Percentiles rank a stretch among this genome's conserved stretches.
These are phyloP conservation scores for Graphium colonna DNA, from an alignment of 2,888 invertebrate genomes.

Conservation along the genomic window DNA sequence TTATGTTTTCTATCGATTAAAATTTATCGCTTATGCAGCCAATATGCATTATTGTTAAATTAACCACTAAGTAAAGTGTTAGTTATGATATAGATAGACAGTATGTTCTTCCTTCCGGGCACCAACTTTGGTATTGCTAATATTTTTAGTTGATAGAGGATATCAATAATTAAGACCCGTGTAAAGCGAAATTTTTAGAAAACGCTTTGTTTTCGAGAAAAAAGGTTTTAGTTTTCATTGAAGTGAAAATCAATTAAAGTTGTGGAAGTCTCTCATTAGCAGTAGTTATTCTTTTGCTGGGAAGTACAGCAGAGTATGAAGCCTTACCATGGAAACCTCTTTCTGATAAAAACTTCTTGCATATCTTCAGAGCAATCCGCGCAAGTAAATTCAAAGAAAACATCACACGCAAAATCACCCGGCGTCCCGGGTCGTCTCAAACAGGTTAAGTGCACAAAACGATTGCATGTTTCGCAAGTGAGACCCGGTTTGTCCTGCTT, in stretches of 20 bases:
- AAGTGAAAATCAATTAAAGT: no score
- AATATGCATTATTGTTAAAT: no score
- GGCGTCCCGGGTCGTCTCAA: conserved; percentile 84
- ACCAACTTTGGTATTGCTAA: no score
- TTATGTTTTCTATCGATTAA: no score
- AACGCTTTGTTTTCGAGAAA: no score
- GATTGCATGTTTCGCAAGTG: conserved; percentile 80
- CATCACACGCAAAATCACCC: conserved; percentile 85
- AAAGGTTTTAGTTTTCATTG: neutral
- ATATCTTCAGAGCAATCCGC: conserved; percentile 80
- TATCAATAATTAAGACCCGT: neutral
- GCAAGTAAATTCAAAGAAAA: conserved; percentile 87
- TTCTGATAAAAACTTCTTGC: conserved; percentile 81
- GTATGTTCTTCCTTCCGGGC: neutral
- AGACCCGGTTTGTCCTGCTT: conserved; percentile 81
- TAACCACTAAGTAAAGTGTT: no score
- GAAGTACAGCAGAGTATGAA: neutral
- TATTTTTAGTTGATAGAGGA: no score
- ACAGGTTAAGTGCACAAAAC: conserved; percentile 83
- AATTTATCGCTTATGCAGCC: no score
- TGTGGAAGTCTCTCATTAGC: no score
- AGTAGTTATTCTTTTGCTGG: no score
- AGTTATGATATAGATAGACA: neutral
- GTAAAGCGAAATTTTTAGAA: neutral
- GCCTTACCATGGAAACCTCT: conserved; percentile 84